Base-by-base conservation (phyloP, 1,140 invertebrate species). In the Adoxophyes honmai region DNA sequence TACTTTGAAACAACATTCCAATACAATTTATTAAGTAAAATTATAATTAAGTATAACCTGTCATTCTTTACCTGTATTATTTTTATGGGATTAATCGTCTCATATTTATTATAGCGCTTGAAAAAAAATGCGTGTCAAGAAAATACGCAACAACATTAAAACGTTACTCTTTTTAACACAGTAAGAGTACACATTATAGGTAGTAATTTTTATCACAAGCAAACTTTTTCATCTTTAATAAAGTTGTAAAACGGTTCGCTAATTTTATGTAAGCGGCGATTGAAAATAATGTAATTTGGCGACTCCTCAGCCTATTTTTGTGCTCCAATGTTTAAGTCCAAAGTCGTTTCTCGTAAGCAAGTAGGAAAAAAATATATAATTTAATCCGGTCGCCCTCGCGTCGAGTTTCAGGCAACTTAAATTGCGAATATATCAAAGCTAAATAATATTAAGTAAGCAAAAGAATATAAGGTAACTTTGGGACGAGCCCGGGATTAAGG, bases 381-480 rank as follows among this genome's bases (percentile, higher is more conserved):
- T 84, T 84, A 79, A 85, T 85, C 75, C 74, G 34, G 66, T 60
- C 70, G 67, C 71, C 62, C 74, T 69, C 57, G 9, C 67, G 74
- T 66, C 66, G 81, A 87, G 78, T 87, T 86, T 82, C 66, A 78
- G 75, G 74, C 79, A 87, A 85, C 77, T 85, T 85, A 85, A 85
- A 87, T 87, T 85, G 80, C 78, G 73, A 86, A 85, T 83, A 80
- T 85, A 87, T 86, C 83, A 81, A 87, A 85, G 83, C 81, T 81
- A 85, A 85, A 85, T 83, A 85, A 85, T 83, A 78, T 81, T 75
- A 86, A 85, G 80, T 83, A 83, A 76, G 73, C 67, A 64, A 73
- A 74, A 81, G 80, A 84, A 81, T 81, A 83, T 81, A 78, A 77
- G 71, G 65, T 71, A 84, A 84, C 78, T 82, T 86, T 68, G 59